Base-by-base conservation (phyloP, 2,888 invertebrate species). In the Alloplasta piceator region DNA sequence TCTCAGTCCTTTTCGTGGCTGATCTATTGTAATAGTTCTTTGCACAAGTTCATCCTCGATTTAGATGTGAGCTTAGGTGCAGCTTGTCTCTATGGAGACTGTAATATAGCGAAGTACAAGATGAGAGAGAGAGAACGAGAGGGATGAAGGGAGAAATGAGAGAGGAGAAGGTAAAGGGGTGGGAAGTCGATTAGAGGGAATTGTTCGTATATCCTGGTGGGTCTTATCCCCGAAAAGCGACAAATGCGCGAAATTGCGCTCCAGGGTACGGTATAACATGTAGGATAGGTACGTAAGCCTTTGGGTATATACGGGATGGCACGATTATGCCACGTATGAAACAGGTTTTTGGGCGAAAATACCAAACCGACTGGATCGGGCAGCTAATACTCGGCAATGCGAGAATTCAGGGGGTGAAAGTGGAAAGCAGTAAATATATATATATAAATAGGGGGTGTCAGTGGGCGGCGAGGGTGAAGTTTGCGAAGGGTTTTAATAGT, bases 231-330 rank as follows among this genome's bases (percentile, higher is more conserved):
- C 16, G 41, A 70, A 55, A 73, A 60, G 64, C 61, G 78, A 80
- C 83, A 83, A 84, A 83, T 80, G 78, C 78, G 70, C 68, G 73
- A 76, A 84, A 83, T 83, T 83, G 78, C 72, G 63, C 70, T 76
- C 73, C 46, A 55, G 76, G 67, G 75, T 71, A 56, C 48, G 55
- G 58, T 80, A 52, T 64, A 16, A 9, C 39, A 14, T 58, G 61
- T 56, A 26, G 46, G 64, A 26, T 46, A 52, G 64, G 58, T 68
- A 70, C 26, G 46, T 73, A 68, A 61, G 68, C 46, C n/a, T 14
- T n/a, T 52, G 52, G 50, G 50, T 63, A 55, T 36, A 73, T 68
- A 58, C 56, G 48, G 71, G 64, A 52, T 56, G 48, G 55, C 48
- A 68, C 52, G 82, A 81, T 81, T 81, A 82, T 83, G 52, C 75